These are phyloP conservation scores for Mallotus villosus DNA, from an alignment of 2,797 vertebrate species.

Conservation along the genomic window DNA sequence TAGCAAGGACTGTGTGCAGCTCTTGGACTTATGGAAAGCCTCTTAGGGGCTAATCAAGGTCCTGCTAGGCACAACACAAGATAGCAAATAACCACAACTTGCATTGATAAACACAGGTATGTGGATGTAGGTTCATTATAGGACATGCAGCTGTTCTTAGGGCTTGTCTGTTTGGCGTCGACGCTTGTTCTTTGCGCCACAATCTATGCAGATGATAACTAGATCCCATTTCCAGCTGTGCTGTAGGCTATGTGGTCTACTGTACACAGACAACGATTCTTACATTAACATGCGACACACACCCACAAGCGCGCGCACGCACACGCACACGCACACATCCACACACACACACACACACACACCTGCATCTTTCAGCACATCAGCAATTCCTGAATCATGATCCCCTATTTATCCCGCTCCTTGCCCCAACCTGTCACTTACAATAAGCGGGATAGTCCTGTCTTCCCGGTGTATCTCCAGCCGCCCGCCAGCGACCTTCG, in stretches of 20 bases:
- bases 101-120: not conserved
- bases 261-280: not conserved
- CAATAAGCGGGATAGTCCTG: slow-evolving; percentile 86
- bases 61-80: not conserved
- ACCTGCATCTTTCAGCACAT: slow-evolving; percentile 22
- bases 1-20: slow-evolving; percentile 35
- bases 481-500: slow-evolving; percentile 72
- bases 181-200: not conserved
- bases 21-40: slow-evolving; percentile 66
- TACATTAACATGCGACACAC: slow-evolving; percentile 73
- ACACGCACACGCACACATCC: slow-evolving; percentile 10
- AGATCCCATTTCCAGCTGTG: slow-evolving; percentile 21
- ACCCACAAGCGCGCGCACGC: slow-evolving; percentile 51
- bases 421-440: slow-evolving; percentile 69
- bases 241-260: not conserved
- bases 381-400: not conserved
- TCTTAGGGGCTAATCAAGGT: slow-evolving; percentile 58
- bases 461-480: slow-evolving; percentile 87
- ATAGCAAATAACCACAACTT: not conserved
- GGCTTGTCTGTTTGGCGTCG: not conserved
- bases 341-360: slow-evolving; percentile 36
- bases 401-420: not conserved
- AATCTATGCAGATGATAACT: slow-evolving; percentile 7
- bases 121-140: not conserved
- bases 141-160: not conserved